These are phyloP conservation scores for Corythornis leucogaster DNA, from an alignment of 2,797 vertebrate genomes.

Conservation along the genomic window DNA sequence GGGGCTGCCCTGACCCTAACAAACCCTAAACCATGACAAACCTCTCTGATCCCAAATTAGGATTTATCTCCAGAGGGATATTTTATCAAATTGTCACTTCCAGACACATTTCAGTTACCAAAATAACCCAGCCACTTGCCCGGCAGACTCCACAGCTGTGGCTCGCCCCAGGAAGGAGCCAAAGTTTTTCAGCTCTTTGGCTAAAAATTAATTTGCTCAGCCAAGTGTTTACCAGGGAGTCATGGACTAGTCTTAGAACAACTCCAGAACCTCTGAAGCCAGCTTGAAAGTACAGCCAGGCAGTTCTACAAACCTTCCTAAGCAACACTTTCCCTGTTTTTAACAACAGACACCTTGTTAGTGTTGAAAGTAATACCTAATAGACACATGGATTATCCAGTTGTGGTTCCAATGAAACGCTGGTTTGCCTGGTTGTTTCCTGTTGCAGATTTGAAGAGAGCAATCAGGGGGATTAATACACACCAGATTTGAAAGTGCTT, in stretches of 20 bases:
- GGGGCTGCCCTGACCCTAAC: too few species aligned
- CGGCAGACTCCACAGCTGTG: not conserved
- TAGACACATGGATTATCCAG: fast-evolving
- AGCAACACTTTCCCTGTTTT: not conserved
- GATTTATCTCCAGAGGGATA: not conserved
- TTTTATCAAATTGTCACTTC: not conserved
- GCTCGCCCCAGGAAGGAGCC: not conserved
- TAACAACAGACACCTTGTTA: not conserved
- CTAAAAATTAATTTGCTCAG: not conserved
- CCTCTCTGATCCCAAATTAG: not conserved
- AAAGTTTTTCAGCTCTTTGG: not conserved
- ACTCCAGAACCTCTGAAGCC: not conserved
- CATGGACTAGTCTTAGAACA: not conserved
- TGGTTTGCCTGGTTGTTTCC: fast-evolving
- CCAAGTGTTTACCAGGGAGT: fast-evolving
- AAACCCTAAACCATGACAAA: too few species aligned
- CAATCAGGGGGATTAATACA: not conserved
- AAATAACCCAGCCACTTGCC: not conserved
- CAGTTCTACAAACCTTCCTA: not conserved
- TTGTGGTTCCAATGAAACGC: not conserved
- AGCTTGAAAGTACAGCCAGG: not conserved
- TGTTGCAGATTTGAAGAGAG: not conserved
- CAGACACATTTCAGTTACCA: not conserved
- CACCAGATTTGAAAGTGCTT: not conserved
- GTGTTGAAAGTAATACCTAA: not conserved